These are phyloP conservation scores for Dysmachus trigonus DNA, from an alignment of 2,888 invertebrate genomes.

Conservation along the genomic window DNA sequence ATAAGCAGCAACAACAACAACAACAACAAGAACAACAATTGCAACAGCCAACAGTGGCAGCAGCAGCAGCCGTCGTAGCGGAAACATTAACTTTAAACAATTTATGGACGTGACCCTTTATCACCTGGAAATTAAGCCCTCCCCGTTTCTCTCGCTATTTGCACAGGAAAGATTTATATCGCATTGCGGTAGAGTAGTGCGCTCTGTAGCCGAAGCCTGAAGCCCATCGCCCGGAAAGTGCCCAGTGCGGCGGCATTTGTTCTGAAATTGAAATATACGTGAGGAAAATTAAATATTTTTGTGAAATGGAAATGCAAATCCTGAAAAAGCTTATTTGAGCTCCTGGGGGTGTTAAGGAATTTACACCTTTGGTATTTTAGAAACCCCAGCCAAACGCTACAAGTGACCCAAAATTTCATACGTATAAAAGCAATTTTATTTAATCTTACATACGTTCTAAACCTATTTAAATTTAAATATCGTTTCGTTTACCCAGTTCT, in stretches of 20 bases:
- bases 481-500: too few species aligned
- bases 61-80: background rate
- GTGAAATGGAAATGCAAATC: background rate
- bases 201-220: background rate
- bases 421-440: background rate
- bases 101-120: conserved; percentile 15
- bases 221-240: background rate
- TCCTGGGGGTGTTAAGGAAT: background rate
- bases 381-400: background rate
- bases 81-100: conserved; percentile 25
- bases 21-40: background rate
- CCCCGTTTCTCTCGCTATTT: background rate
- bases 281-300: conserved; percentile 16
- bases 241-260: conserved; percentile 3
- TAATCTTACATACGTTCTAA: background rate
- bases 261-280: conserved; percentile 19
- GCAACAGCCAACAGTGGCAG: background rate
- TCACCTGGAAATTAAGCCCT: conserved; percentile 32
- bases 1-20: background rate
- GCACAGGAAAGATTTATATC: conserved; percentile 15
- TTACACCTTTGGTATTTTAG: background rate
- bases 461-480: background rate
- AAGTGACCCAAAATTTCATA: background rate
- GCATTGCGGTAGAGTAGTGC: conserved; percentile 23
- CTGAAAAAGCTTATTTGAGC: background rate